A percentile compares a stretch with the other conserved stretches of the same genome.
Evolutionary conservation across 2,797 vertebrate species (phyloP).

Genomic region (Mormyrops attenuatus): DNA sequence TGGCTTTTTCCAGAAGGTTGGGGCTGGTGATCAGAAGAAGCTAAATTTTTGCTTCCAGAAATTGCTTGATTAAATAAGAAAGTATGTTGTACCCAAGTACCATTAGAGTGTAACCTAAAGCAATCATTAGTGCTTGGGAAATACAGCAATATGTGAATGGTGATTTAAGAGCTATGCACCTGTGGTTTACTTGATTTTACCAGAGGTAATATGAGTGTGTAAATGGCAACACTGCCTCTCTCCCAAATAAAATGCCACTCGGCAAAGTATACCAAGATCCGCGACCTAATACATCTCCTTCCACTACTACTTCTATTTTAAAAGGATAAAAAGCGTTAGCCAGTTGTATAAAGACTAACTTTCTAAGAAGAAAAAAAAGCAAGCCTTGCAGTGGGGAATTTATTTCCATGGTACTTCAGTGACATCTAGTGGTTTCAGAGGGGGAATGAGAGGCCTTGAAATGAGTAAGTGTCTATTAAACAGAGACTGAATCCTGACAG

Average conservation of each 20-base stretch:
- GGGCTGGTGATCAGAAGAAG: not conserved
- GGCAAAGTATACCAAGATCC: not conserved
- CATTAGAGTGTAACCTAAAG: not conserved
- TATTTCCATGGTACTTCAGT: not conserved
- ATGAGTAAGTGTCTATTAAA: not conserved
- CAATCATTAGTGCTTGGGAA: not conserved
- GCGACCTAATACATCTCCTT: not conserved
- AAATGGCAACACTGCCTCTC: not conserved
- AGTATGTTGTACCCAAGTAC: not conserved
- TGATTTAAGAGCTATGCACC: not conserved
- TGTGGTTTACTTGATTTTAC: not conserved
- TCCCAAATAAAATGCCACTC: not conserved
- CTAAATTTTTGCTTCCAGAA: not conserved
- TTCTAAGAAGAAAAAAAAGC: not conserved
- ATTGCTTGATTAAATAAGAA: not conserved
- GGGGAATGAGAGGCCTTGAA: not conserved
- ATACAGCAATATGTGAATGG: not conserved
- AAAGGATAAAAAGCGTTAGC: not conserved
- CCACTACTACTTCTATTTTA: not conserved
- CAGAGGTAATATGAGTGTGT: not conserved
- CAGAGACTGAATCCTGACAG: not conserved
- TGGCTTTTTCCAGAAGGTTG: not conserved
- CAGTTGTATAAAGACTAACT: not conserved
- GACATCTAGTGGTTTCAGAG: constrained; percentile 9
- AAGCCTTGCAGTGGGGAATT: not conserved